A percentile compares a stretch with the other conserved stretches of the same genome.
phyloP scores from a whole-genome alignment of 2,113 vertebrate species.

The Tonatia bakeri region DNA sequence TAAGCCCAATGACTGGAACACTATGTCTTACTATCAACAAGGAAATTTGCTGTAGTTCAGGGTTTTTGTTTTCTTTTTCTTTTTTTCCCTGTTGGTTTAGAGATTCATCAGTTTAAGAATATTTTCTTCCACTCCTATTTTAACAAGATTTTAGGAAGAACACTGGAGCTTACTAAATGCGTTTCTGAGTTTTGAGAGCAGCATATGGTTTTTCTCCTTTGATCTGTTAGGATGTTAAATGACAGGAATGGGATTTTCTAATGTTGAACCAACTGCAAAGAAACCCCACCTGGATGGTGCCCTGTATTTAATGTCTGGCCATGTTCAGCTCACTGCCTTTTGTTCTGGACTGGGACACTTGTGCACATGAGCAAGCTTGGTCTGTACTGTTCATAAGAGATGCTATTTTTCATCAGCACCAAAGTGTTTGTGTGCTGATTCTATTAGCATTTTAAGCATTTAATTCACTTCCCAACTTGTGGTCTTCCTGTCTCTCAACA shows the following conservation, averaged over 20 bases:
- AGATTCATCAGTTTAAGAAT: not conserved
- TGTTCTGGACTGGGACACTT: rapidly evolving
- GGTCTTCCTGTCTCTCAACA: not conserved
- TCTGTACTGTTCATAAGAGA: no score
- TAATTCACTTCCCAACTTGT: not conserved
- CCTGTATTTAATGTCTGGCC: no score
- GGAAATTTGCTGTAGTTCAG: not conserved
- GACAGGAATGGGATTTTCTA: not conserved
- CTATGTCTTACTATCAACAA: not conserved
- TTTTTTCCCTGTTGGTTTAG: not conserved
- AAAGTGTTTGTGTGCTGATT: not conserved
- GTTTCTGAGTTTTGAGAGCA: not conserved
- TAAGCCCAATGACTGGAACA: not conserved
- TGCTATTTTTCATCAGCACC: not conserved
- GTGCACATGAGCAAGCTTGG: rapidly evolving
- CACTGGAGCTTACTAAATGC: not conserved
- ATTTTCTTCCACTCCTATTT: not conserved
- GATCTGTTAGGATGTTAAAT: not conserved
- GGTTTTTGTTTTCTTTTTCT: not conserved
- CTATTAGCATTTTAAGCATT: not conserved
- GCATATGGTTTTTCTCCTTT: not conserved
- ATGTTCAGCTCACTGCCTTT: rapidly evolving
- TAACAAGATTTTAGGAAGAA: not conserved
- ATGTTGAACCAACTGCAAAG: not conserved
- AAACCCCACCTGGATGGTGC: no score